phyloP scores from a whole-genome alignment of 2,888 invertebrate genomes.

The Pachymerium ferrugineum region DNA sequence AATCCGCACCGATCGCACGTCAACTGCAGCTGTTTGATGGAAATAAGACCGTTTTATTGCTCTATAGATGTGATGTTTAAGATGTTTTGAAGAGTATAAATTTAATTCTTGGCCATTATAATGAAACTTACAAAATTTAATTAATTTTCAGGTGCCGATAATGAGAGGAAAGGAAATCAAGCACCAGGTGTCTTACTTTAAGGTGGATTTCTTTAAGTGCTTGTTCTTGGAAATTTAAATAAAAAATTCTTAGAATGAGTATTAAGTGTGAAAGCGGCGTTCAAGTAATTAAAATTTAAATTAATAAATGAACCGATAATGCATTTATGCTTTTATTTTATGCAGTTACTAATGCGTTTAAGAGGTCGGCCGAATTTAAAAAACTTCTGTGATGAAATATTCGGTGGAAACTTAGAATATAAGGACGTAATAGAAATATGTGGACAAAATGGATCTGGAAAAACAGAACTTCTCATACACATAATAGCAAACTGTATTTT shows the following conservation, averaged over 20 bases:
- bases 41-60: too few relatives aligned
- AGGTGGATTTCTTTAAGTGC: too few relatives aligned
- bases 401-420: background rate
- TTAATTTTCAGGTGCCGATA: too few relatives aligned
- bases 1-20: background rate
- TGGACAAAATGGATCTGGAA: background rate
- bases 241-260: background rate
- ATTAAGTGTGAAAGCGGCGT: background rate
- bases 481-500: background rate
- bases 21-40: too few relatives aligned
- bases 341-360: background rate
- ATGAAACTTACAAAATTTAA: too few relatives aligned
- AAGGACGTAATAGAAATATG: constrained; percentile 1
- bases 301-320: background rate
- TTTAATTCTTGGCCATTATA: too few relatives aligned
- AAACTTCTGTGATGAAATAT: background rate
- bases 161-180: too few relatives aligned
- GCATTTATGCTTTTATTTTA: background rate
- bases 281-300: background rate
- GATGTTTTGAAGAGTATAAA: too few relatives aligned
- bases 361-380: background rate
- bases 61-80: too few relatives aligned
- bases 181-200: too few relatives aligned
- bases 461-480: background rate
- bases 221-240: too few relatives aligned